phyloP scores from a whole-genome alignment of 2,797 vertebrate species.

The Menidia menidia region DNA sequence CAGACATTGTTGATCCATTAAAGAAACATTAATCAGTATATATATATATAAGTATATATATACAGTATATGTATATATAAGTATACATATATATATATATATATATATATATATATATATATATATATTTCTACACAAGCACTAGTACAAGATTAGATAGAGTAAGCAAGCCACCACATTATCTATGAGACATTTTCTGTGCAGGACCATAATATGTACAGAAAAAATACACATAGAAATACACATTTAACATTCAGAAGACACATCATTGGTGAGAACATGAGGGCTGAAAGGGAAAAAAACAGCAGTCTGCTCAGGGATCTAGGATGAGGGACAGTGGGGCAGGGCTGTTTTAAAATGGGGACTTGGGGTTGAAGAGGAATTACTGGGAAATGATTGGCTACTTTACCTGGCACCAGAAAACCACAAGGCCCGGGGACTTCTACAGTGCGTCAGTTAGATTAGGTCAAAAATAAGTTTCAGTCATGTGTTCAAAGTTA shows the following conservation, averaged over 20 bases:
- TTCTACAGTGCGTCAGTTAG: slow-evolving; percentile 86
- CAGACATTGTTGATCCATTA: not conserved
- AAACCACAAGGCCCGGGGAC: slow-evolving; percentile 95
- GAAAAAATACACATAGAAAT: slow-evolving; percentile 17
- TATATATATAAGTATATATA: not conserved
- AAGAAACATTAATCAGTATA: not conserved
- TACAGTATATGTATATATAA: no score
- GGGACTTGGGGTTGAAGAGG: slow-evolving; percentile 40
- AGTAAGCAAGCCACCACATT: not conserved
- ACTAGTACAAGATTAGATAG: no score
- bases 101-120: no score
- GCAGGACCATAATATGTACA: slow-evolving; percentile 50
- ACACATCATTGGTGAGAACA: slow-evolving; percentile 45
- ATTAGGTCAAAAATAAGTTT: slow-evolving; percentile 85
- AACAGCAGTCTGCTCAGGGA: slow-evolving; percentile 39
- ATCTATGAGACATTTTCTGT: slow-evolving; percentile 24
- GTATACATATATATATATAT: no score
- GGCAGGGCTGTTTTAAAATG: slow-evolving; percentile 41
- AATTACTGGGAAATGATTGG: slow-evolving; percentile 62
- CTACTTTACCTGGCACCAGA: slow-evolving; percentile 92
- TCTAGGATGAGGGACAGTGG: slow-evolving; percentile 43
- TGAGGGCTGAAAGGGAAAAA: slow-evolving; percentile 46
- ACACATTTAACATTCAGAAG: slow-evolving; percentile 19
- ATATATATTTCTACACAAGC: no score
- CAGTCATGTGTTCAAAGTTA: slow-evolving; percentile 63